These are phyloP conservation scores for Hirundo rustica DNA, from an alignment of 2,797 vertebrate genomes.

Conservation along the genomic window DNA sequence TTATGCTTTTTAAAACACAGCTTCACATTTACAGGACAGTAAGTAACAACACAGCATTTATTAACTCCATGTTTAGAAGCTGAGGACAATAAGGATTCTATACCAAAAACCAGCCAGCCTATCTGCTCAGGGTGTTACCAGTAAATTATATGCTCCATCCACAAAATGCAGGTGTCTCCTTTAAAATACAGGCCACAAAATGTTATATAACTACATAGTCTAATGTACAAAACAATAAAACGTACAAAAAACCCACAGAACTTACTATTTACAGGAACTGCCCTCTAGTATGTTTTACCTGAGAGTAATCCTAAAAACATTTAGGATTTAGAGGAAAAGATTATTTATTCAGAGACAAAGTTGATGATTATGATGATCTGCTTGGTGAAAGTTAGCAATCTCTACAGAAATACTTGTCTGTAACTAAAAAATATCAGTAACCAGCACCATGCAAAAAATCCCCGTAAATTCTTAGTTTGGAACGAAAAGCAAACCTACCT, in stretches of 20 bases:
- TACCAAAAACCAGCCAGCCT: background rate
- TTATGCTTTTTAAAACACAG: background rate
- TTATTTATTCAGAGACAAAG: background rate
- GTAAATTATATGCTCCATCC: background rate
- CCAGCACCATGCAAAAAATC: background rate
- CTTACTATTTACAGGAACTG: background rate
- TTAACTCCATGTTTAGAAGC: background rate
- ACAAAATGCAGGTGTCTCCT: background rate
- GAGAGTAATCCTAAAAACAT: background rate
- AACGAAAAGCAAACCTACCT: conserved; percentile 49
- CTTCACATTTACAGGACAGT: background rate
- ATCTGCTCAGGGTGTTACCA: background rate
- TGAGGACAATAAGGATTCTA: background rate
- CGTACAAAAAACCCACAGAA: background rate
- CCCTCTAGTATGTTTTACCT: background rate
- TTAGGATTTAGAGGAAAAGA: background rate
- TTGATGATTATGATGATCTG: background rate
- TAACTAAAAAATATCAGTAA: background rate
- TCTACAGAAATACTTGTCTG: background rate
- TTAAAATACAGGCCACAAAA: background rate
- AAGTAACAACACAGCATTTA: background rate
- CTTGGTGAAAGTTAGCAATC: background rate
- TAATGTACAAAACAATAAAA: background rate
- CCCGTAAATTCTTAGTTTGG: background rate
- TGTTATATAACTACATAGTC: background rate